phyloP scores from a whole-genome alignment of 2,113 vertebrate genomes.

The Vireo altiloquus region DNA sequence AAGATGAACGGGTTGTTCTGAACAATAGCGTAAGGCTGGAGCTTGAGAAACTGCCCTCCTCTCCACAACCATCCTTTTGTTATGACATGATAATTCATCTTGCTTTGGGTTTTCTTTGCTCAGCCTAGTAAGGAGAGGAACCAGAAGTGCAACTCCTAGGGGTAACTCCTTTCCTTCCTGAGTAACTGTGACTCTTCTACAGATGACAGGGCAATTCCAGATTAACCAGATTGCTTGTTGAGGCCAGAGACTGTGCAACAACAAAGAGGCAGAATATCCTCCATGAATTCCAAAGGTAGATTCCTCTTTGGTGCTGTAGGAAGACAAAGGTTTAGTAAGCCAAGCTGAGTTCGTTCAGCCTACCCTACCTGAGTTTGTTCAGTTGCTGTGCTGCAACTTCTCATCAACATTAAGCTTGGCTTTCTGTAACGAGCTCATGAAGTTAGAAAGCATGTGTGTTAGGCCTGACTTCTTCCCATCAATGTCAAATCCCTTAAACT shows the following conservation, averaged over 20 bases:
- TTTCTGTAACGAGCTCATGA: not conserved
- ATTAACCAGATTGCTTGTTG: not conserved
- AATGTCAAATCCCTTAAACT: not conserved
- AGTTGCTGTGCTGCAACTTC: not conserved
- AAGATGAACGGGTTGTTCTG: not conserved
- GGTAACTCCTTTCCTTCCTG: not conserved
- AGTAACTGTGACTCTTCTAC: not conserved
- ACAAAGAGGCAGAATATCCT: not conserved
- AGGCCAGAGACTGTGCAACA: not conserved
- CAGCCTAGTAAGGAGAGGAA: not conserved
- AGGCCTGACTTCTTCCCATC: not conserved
- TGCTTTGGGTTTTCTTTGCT: constrained; percentile 16
- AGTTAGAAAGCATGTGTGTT: not conserved
- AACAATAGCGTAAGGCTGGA: not conserved
- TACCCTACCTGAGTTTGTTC: not conserved
- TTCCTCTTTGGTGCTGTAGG: not conserved
- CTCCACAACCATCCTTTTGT: not conserved
- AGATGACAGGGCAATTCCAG: not conserved
- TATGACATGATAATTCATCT: not conserved
- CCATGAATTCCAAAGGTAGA: not conserved
- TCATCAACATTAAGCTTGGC: not conserved
- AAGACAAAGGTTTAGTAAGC: not conserved
- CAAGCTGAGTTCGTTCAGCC: not conserved
- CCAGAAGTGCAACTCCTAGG: not conserved
- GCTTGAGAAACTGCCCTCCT: not conserved